Conservation (phyloP, 2,113 vertebrate species). For the Caranx ignobilis region DNA sequence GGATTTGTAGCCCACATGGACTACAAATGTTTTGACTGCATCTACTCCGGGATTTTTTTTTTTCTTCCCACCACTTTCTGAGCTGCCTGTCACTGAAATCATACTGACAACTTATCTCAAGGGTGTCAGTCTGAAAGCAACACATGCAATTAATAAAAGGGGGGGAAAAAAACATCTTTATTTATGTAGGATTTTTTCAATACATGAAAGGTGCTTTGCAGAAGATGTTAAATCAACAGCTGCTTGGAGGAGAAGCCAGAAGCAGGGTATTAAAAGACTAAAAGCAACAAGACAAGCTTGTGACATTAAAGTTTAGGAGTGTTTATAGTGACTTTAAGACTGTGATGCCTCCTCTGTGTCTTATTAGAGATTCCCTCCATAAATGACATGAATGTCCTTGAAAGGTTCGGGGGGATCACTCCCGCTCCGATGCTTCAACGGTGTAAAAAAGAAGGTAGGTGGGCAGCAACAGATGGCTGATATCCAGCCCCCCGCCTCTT, state of each 20-base stretch:
- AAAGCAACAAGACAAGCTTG: not conserved
- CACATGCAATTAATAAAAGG: not conserved
- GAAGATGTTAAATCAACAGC: slow-evolving; percentile 14
- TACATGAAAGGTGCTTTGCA: not conserved
- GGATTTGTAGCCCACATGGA: slow-evolving; percentile 14
- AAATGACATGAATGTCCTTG: slow-evolving; percentile 54
- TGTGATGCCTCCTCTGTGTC: not conserved
- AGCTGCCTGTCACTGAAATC: slow-evolving; percentile 8
- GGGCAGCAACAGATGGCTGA: slow-evolving; percentile 74
- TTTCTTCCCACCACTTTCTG: not conserved
- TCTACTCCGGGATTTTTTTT: slow-evolving; percentile 4
- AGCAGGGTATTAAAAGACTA: not conserved
- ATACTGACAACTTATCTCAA: not conserved
- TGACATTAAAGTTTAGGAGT: slow-evolving; percentile 10
- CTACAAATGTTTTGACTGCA: not conserved
- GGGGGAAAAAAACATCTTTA: not conserved
- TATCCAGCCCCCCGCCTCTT: slow-evolving; percentile 40
- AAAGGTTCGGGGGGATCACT: slow-evolving; percentile 39
- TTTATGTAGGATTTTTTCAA: not conserved
- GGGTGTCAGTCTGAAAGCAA: not conserved
- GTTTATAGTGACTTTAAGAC: slow-evolving; percentile 6
- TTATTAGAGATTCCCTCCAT: slow-evolving; percentile 8
- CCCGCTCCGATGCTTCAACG: slow-evolving; percentile 17
- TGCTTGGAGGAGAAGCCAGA: slow-evolving; percentile 8
- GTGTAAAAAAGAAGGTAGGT: slow-evolving; percentile 23